Base-by-base conservation (phyloP, 2,797 vertebrate species). In the Lates japonicus region DNA sequence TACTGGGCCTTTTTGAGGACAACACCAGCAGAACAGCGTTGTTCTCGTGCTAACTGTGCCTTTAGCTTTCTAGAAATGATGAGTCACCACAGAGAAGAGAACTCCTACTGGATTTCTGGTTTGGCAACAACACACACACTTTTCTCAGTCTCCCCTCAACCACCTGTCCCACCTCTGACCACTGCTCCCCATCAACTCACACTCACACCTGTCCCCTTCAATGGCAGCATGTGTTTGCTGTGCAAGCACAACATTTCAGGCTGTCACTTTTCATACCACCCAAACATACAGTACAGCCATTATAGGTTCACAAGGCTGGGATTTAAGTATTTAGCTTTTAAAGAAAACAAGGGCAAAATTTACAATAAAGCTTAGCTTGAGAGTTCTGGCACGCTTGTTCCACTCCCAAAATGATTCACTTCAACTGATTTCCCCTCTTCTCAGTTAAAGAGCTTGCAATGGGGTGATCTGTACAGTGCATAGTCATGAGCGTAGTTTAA, bases 191-290 rank as follows among this genome's bases (percentile, higher is more conserved):
- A 51, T 59, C 37, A 71, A 58, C 72, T 78, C 76, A 68, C 68
- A 10, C 20, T 44, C 80, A 75, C 89, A 92, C 88, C 91, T 88
- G 88, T 83, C 82, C 48, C 44, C 31, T 71, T 67, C 62, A 70
- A 73, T 17, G 33, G 67, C 48, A 85, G 65, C 82, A 86, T 74
- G 76, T 84, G 91, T 90, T 87, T 72, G 81, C 90, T 68, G 83
- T 58, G 78, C 49, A 70, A 86, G 78, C 81, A 60, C 48, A 0
- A 57, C 19, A 46, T 54, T 20, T 82, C 42, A 69, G 61, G 44
- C 79, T 17, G 20, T 0, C 64, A 31, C 54, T 55, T 58, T 54
- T 60, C 33, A 62, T 62, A 39, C 37, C 79, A 67, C 8, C 22
- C 54, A 86, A 62, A 67, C 14, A 33, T 2, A 70, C 55, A 49